These are phyloP conservation scores for Crypturellus tataupa DNA, from an alignment of 2,797 vertebrate species.

Conservation along the genomic window DNA sequence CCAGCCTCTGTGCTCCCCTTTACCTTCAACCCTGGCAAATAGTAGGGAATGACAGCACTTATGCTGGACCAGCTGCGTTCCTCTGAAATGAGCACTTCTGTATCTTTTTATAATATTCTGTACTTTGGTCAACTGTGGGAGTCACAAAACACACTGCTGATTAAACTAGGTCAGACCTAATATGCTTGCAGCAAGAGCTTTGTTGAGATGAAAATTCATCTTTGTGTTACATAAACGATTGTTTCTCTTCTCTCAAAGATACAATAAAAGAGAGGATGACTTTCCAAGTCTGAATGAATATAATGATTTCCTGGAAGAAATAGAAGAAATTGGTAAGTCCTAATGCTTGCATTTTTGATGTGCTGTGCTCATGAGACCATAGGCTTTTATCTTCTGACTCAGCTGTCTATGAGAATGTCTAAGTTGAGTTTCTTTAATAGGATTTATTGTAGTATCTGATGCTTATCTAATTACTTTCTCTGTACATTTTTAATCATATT, in stretches of 20 bases:
- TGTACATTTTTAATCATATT: conserved; percentile 46
- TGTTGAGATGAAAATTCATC: neutral
- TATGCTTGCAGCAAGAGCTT: neutral
- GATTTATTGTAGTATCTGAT: conserved; percentile 52
- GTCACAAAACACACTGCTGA: neutral
- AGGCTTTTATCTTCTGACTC: conserved; percentile 54
- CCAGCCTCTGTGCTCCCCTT: neutral
- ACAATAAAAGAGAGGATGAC: conserved; percentile 97
- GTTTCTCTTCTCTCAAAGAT: conserved; percentile 85
- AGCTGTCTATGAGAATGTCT: conserved; percentile 31
- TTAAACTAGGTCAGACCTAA: neutral
- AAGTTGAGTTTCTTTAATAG: conserved; percentile 41
- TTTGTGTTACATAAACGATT: conserved; percentile 22
- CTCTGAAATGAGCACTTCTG: neutral
- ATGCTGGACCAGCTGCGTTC: neutral
- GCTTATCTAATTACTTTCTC: conserved; percentile 54
- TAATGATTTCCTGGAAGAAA: conserved; percentile 95
- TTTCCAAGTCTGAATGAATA: conserved; percentile 92
- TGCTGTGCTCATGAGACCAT: conserved; percentile 6
- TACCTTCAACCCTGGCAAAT: neutral
- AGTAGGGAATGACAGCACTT: neutral
- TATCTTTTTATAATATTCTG: neutral
- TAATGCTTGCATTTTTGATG: conserved; percentile 63
- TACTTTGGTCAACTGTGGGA: neutral
- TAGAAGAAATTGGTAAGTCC: conserved; percentile 94